These are phyloP conservation scores for Strigops habroptila DNA, from an alignment of 2,113 vertebrate species.

Conservation along the genomic window DNA sequence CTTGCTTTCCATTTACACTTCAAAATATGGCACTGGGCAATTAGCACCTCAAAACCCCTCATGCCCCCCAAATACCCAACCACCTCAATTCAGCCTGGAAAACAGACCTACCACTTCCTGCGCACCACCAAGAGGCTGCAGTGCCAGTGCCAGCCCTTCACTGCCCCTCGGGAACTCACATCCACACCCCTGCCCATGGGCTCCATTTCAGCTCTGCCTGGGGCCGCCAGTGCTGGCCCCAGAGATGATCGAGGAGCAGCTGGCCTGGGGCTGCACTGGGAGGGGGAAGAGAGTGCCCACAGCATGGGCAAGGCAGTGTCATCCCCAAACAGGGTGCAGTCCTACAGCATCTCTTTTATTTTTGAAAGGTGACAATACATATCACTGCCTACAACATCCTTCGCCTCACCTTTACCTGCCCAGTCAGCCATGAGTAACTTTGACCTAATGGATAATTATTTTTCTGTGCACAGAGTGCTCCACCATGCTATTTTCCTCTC, in stretches of 20 bases:
- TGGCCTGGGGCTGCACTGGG: not conserved
- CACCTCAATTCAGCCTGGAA: not conserved
- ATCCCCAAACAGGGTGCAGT: fast-evolving
- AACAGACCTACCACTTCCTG: not conserved
- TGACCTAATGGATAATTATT: not conserved
- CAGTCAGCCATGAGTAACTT: not conserved
- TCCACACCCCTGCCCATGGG: fast-evolving
- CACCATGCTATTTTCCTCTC: not conserved
- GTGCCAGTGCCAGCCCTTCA: not conserved
- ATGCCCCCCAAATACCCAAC: not conserved
- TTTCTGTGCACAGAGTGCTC: not conserved
- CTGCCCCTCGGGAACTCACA: fast-evolving
- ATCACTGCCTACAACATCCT: not conserved
- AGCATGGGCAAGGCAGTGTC: not conserved
- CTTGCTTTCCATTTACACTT: not conserved
- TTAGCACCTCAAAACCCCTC: not conserved
- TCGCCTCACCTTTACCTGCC: not conserved
- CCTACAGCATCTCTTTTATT: not conserved
- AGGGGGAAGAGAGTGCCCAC: not conserved
- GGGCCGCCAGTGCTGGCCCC: not conserved
- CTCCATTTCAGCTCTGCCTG: not conserved
- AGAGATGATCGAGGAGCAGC: fast-evolving
- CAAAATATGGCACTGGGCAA: not conserved
- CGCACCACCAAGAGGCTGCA: not conserved
- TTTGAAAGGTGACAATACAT: not conserved